Percentiles rank a stretch among this genome's conserved stretches.
phyloP scores from a whole-genome alignment of 2,113 vertebrate species.

The Diadophis punctatus region DNA sequence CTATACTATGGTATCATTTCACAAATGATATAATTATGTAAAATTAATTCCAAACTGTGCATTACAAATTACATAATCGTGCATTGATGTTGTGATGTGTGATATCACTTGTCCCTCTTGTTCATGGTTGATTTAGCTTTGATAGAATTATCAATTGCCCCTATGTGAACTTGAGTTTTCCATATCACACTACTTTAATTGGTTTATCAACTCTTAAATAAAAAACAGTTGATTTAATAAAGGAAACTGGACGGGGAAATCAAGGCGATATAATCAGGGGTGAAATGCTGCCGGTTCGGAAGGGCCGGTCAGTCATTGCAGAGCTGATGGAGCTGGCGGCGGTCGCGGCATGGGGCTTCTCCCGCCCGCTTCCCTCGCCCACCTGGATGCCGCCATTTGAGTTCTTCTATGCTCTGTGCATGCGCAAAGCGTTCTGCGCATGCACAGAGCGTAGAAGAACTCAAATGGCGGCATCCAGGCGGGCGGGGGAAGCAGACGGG shows the following conservation, averaged over 20 bases:
- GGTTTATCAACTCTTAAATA: not conserved
- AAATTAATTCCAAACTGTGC: not conserved
- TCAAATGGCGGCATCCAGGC: too few relatives aligned
- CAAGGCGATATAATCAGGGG: not conserved
- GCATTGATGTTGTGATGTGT: not conserved
- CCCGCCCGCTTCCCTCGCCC: too few relatives aligned
- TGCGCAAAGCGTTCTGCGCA: too few relatives aligned
- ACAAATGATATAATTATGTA: not conserved
- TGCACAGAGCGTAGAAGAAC: too few relatives aligned
- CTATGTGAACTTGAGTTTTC: not conserved
- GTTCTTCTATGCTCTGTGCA: too few relatives aligned
- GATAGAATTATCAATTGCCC: not conserved
- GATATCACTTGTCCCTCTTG: not conserved
- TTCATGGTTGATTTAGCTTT: not conserved
- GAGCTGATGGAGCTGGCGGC: too few relatives aligned
- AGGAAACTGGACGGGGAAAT: not conserved
- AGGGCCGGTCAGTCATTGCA: too few relatives aligned
- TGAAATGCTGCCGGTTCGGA: too few relatives aligned
- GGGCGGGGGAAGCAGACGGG: too few relatives aligned
- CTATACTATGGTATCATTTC: not conserved
- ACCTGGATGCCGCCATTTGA: too few relatives aligned
- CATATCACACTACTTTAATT: not conserved
- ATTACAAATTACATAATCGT: not conserved
- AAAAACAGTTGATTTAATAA: not conserved
- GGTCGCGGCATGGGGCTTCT: too few relatives aligned